phyloP scores from a whole-genome alignment of 2,797 vertebrate genomes.

The Syngnathus rostellatus region DNA sequence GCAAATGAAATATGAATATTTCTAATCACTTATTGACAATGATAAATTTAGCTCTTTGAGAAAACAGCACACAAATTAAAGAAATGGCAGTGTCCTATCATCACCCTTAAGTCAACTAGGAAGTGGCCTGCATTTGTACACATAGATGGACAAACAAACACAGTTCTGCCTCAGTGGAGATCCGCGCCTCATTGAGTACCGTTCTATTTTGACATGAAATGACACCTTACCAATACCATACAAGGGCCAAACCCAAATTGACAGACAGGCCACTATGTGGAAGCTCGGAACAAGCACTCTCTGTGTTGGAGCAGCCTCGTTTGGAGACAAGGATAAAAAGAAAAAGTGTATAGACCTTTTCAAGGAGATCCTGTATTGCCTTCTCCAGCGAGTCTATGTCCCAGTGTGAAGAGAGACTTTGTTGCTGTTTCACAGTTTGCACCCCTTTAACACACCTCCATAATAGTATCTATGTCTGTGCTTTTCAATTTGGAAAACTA shows the following conservation, averaged over 20 bases:
- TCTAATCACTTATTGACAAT: not conserved
- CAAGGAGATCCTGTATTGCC: conserved; percentile 51
- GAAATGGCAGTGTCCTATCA: not conserved
- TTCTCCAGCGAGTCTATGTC: conserved; percentile 52
- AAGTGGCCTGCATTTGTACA: not conserved
- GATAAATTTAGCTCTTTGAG: not conserved
- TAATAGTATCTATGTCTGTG: conserved; percentile 63
- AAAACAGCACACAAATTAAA: not conserved
- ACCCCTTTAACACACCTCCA: conserved; percentile 52
- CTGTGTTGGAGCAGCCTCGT: conserved; percentile 41
- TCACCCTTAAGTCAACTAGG: not conserved
- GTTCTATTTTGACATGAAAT: conserved; percentile 5
- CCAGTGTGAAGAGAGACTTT: conserved; percentile 64
- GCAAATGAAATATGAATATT: not conserved
- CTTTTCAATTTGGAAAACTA: conserved; percentile 63
- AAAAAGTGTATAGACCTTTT: conserved; percentile 32
- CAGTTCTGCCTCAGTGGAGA: not conserved
- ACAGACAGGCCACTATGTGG: conserved; percentile 40
- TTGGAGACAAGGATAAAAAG: conserved; percentile 50
- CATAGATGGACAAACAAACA: not conserved
- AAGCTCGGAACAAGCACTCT: conserved; percentile 45
- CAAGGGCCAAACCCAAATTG: conserved; percentile 25
- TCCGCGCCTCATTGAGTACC: not conserved
- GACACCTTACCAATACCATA: conserved; percentile 24
- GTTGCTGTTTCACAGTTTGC: conserved; percentile 51